Conservation (phyloP, 2,888 invertebrate genomes). For the Calameuta idolon region DNA sequence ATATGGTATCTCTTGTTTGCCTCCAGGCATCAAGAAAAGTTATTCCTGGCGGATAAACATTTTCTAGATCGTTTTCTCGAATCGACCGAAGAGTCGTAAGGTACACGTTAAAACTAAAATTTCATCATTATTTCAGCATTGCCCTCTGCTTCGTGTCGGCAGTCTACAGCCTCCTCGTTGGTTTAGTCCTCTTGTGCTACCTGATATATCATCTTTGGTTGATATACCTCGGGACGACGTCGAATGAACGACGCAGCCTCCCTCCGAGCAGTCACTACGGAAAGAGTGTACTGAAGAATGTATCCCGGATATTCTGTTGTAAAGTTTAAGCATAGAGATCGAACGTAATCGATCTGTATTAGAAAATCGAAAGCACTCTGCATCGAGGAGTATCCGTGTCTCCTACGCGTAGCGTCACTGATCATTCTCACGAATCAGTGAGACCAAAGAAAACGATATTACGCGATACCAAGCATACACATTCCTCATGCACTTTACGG, state of each 20-base stretch:
- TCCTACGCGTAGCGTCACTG: not conserved
- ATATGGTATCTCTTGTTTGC: constrained; percentile 44
- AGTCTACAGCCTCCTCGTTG: constrained; percentile 65
- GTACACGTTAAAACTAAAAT: not conserved
- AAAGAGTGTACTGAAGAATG: constrained; percentile 48
- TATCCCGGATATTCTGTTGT: constrained; percentile 54
- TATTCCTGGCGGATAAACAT: constrained; percentile 36
- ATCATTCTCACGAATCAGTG: not conserved
- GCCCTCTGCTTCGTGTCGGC: constrained; percentile 68
- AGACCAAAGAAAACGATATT: not conserved
- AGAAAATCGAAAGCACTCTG: not conserved
- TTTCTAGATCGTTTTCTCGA: constrained; percentile 27
- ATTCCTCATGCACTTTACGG: not conserved
- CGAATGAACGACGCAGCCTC: constrained; percentile 52
- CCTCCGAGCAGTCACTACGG: constrained; percentile 40
- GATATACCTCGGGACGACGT: constrained; percentile 55
- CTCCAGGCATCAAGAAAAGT: constrained; percentile 36
- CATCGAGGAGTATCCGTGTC: not conserved
- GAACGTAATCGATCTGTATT: constrained; percentile 1
- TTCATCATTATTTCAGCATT: constrained; percentile 58
- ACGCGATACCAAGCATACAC: not conserved
- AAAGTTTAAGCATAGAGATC: constrained; percentile 44
- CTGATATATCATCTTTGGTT: constrained; percentile 66
- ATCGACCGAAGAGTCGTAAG: not conserved
- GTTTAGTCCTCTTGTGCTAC: constrained; percentile 58